Evolutionary conservation across 2,797 vertebrate genomes (phyloP), one percentile per base, ranked within the genome.

Genomic region (Uromys caudimaculatus): DNA sequence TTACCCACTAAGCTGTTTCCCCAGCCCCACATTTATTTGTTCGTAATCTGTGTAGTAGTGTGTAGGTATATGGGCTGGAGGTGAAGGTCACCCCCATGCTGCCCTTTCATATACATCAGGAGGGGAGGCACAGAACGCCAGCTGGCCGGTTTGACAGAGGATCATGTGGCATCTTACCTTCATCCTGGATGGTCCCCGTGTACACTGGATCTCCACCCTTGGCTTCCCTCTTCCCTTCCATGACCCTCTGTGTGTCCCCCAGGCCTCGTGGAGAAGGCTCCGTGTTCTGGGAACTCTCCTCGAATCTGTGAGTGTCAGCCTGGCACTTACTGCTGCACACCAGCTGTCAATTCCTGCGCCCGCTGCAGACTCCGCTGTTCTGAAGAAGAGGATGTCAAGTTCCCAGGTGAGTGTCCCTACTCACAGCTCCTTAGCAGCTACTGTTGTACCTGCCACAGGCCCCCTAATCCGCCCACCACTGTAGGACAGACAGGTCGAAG

Each of bases 191-290:
- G 3, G 38, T 4, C 83, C 79, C 1, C 21, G 24, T 3, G 9
- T 50, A 19, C 44, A 44, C 12, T 21, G 1, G 52, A 10, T 29
- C 35, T 52, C 1, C 1, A 12, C 19, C 56, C 38, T 47, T 47
- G 54, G 16, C 3, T 27, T 11, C 13, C 73, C 21, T 52, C 41
- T 27, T 54, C 50, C 56, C 52, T 38, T 41, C 56, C 1, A 9
- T 92, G 79, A 88, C 87, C 29, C 29, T 32, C 44, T 86, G 41
- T 86, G 29, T 97, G 91, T 77, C 64, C 58, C 77, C 29, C 41
- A 94, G 95, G 98, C 54, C 97, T 98, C 0, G 98, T 98, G 96
- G 98, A 99, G 97, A 98, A 92, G 56, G 0, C 1, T 5, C 98
- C 98, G 0, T 98, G 98, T 58, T 96, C 97, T 0, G 0, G 89